Evolutionary conservation across 2,797 vertebrate genomes (phyloP).

Genomic region (Argyrosomus regius): DNA sequence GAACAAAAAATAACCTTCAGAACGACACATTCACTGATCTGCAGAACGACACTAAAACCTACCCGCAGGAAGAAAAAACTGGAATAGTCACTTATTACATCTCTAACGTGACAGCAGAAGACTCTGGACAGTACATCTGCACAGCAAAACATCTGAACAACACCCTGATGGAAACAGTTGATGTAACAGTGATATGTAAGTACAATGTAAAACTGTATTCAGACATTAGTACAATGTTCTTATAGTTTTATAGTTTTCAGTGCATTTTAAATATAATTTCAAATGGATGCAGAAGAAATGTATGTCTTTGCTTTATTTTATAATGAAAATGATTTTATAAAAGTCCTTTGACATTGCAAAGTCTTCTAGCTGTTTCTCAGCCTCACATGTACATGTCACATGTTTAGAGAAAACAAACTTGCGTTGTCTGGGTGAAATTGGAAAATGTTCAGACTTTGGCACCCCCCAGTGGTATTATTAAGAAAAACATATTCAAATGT

Average conservation of each 20-base stretch:
- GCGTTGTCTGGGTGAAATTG: background rate
- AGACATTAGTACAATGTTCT: too few species aligned
- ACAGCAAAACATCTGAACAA: slow-evolving; percentile 27
- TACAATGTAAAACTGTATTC: background rate
- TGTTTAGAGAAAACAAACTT: background rate
- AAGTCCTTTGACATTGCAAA: background rate
- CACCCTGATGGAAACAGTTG: background rate
- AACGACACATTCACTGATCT: background rate
- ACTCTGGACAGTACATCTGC: slow-evolving; percentile 66
- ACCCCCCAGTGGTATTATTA: background rate
- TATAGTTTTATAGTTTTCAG: background rate
- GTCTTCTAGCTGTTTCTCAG: background rate
- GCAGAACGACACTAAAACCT: background rate
- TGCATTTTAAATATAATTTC: too few species aligned
- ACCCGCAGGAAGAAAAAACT: background rate
- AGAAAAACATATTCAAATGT: too few species aligned
- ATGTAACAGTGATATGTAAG: slow-evolving; percentile 57
- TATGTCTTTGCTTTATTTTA: background rate
- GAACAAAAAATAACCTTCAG: background rate
- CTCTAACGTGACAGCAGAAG: slow-evolving; percentile 31
- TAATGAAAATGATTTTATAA: background rate
- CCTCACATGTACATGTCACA: background rate
- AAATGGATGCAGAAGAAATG: too few species aligned
- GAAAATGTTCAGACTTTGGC: background rate
- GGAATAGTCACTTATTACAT: slow-evolving; percentile 18